Evolutionary conservation across 37 sponge, comb jelly and placozoan genomes (phyloP).

Genomic region (Aplysina aerophoba): DNA sequence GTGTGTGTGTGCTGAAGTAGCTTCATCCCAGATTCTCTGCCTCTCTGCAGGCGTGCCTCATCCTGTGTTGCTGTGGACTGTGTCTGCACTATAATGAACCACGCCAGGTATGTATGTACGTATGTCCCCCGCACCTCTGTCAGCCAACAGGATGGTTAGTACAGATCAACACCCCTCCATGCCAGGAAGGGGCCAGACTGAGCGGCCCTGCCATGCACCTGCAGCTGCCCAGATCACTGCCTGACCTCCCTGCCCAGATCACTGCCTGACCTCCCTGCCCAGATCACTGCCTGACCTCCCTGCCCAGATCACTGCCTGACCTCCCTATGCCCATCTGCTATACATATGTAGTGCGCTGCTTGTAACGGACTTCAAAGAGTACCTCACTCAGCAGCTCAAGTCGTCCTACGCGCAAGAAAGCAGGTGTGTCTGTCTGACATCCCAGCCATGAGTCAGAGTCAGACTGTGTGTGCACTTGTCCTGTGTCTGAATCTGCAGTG

Average conservation of each 20-base stretch:
- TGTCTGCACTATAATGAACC: conserved; percentile 85
- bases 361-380: conserved; percentile 59
- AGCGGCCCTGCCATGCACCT: too few species aligned
- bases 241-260: too few species aligned
- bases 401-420: not conserved
- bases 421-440: not conserved
- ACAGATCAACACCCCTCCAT: too few species aligned
- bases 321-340: not conserved
- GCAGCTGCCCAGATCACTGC: too few species aligned
- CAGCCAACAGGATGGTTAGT: too few species aligned
- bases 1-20: too few species aligned
- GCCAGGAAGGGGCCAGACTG: too few species aligned
- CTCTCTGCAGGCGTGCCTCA: conserved; percentile 58
- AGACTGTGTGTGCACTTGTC: not conserved
- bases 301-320: too few species aligned
- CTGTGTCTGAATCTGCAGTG: not conserved
- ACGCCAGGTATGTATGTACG: conserved; percentile 68
- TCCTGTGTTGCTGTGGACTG: conserved; percentile 78
- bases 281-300: too few species aligned
- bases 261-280: too few species aligned
- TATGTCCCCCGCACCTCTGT: too few species aligned
- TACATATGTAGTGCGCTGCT: conserved; percentile 58
- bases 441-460: not conserved
- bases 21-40: not conserved
- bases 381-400: conserved; percentile 51